Percentiles rank a stretch among this genome's conserved stretches.
Conservation (phyloP, 92 coral and sea anemone species). For the Porites evermanni region DNA sequence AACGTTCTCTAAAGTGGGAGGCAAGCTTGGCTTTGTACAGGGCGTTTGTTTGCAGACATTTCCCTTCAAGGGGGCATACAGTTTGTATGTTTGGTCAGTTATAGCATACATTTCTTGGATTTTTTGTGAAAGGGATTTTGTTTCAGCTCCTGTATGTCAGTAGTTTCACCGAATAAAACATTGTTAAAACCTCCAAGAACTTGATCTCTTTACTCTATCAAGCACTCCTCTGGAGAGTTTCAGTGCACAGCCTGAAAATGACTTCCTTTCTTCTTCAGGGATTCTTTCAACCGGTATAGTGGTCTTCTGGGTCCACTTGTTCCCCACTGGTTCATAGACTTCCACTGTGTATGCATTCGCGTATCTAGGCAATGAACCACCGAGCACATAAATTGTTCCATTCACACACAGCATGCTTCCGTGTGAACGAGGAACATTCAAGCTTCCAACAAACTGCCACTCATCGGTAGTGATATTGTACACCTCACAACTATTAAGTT, state of each 20-base stretch:
- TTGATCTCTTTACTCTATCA: too few species aligned
- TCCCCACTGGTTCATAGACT: neutral
- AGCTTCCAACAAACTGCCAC: neutral
- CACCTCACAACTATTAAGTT: neutral
- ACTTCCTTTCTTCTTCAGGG: too few species aligned
- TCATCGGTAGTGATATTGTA: neutral
- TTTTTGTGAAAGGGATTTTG: too few species aligned
- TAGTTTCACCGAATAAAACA: too few species aligned
- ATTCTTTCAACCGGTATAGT: neutral
- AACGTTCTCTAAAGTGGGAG: too few species aligned
- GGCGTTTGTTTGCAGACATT: too few species aligned
- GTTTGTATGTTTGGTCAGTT: too few species aligned
- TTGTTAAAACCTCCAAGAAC: too few species aligned
- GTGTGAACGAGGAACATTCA: neutral
- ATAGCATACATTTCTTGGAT: too few species aligned
- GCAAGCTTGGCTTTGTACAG: too few species aligned
- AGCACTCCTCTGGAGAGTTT: slow-evolving; percentile 8
- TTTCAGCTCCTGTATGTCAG: too few species aligned
- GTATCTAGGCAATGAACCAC: neutral
- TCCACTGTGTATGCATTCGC: neutral
- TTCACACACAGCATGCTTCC: neutral
- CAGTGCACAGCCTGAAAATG: neutral
- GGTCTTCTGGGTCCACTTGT: slow-evolving; percentile 18
- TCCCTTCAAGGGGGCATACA: too few species aligned
- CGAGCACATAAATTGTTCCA: neutral